Percentiles rank a stretch among this genome's conserved stretches.
These are phyloP conservation scores for Ophion costatus DNA, from an alignment of 2,888 invertebrate species.

Conservation along the genomic window DNA sequence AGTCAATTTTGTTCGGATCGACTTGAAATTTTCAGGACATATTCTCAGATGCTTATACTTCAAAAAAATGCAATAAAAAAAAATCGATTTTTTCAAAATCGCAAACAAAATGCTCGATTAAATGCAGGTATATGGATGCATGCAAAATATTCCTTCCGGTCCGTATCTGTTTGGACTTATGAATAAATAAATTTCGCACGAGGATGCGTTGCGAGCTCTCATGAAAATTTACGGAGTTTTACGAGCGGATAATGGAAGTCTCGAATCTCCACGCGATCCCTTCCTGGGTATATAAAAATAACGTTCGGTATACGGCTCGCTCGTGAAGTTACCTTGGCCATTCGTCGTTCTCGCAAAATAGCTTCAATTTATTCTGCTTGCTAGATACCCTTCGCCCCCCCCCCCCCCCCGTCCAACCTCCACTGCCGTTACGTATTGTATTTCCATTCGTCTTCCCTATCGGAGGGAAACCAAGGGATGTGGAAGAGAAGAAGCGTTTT, in stretches of 20 bases:
- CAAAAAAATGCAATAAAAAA: no score
- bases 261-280: conserved; percentile 1
- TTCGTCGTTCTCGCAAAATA: conserved; percentile 5
- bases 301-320: not conserved
- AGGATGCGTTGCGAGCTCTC: not conserved
- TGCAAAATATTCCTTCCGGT: not conserved
- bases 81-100: no score
- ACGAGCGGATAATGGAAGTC: conserved; percentile 21
- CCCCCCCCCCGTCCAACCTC: not conserved
- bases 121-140: not conserved
- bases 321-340: not conserved
- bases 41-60: no score
- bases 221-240: conserved; percentile 8
- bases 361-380: not conserved
- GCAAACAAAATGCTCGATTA: no score
- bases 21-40: no score
- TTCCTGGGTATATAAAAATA: not conserved
- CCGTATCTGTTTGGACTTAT: not conserved
- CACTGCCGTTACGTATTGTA: not conserved
- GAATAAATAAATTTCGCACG: not conserved
- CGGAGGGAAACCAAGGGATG: not conserved
- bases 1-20: no score
- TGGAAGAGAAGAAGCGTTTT: not conserved
- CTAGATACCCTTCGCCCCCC: not conserved
- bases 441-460: not conserved